Conservation (phyloP, 2,797 vertebrate genomes). For the Micropoecilia bifurca region DNA sequence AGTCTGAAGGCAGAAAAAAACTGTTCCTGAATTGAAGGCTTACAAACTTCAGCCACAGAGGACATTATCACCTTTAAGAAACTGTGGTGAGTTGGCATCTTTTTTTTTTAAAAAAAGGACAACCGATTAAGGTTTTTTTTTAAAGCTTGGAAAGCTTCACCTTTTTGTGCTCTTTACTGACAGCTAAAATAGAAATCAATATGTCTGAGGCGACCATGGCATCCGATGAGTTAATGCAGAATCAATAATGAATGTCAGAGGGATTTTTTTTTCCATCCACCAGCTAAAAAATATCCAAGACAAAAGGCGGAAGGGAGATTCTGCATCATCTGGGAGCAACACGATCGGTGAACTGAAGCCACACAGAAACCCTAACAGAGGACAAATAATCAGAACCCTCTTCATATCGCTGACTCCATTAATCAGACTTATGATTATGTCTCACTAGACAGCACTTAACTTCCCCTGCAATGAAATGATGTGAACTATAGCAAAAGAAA, state of each 20-base stretch:
- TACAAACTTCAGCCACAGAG: slow-evolving; percentile 1
- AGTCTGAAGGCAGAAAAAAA: neutral
- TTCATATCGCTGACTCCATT: neutral
- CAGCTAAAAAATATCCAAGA: slow-evolving; percentile 36
- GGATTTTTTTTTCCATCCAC: slow-evolving; percentile 68
- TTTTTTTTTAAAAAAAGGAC: slow-evolving; percentile 30
- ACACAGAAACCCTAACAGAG: slow-evolving; percentile 10
- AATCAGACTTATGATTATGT: neutral
- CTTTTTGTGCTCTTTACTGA: slow-evolving; percentile 61
- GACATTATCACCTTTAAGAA: slow-evolving; percentile 17
- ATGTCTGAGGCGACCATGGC: slow-evolving; percentile 61
- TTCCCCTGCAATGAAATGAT: neutral
- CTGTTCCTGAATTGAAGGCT: neutral
- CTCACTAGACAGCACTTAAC: neutral
- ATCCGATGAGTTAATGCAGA: slow-evolving; percentile 73
- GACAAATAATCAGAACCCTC: neutral
- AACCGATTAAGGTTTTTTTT: slow-evolving; percentile 63
- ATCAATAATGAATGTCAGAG: slow-evolving; percentile 79
- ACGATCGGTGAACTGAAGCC: slow-evolving; percentile 38
- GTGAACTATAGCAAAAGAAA: neutral
- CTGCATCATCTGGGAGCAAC: slow-evolving; percentile 32
- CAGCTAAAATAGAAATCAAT: slow-evolving; percentile 78
- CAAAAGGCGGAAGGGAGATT: slow-evolving; percentile 15
- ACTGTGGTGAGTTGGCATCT: neutral
- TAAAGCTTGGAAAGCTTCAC: slow-evolving; percentile 53